Conservation (phyloP, 2,797 vertebrate genomes). For the Siniperca scherzeri region DNA sequence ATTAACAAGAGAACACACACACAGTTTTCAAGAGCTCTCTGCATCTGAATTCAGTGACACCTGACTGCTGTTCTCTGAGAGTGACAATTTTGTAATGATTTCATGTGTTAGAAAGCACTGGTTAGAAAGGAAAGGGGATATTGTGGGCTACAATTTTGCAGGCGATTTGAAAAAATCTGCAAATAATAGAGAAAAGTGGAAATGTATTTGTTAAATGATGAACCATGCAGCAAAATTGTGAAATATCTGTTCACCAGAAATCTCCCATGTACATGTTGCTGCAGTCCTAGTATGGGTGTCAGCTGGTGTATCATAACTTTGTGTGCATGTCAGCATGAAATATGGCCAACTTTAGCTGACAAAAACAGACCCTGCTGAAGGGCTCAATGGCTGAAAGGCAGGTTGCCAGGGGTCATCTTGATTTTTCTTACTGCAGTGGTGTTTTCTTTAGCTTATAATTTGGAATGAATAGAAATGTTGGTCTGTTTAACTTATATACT, state of each 20-base stretch:
- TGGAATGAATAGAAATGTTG: background rate
- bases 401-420: background rate
- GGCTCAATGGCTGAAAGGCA: background rate
- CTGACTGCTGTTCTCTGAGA: slow-evolving; percentile 1
- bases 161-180: background rate
- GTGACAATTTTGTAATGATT: slow-evolving; percentile 23
- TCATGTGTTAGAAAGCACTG: slow-evolving; percentile 24
- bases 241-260: background rate
- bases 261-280: background rate
- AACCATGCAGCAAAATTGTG: background rate
- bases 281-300: background rate
- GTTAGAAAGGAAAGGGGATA: slow-evolving; percentile 37
- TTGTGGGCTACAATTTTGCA: slow-evolving; percentile 51
- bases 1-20: slow-evolving; percentile 28
- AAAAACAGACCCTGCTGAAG: background rate
- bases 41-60: background rate
- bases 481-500: background rate
- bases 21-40: background rate
- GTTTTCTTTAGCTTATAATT: background rate
- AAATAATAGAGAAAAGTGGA: background rate
- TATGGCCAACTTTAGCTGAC: background rate
- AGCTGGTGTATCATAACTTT: background rate
- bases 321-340: background rate
- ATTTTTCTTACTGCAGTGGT: background rate
- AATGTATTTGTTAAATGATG: background rate